phyloP scores from a whole-genome alignment of 2,797 vertebrate genomes.

The Holocentrus rufus region DNA sequence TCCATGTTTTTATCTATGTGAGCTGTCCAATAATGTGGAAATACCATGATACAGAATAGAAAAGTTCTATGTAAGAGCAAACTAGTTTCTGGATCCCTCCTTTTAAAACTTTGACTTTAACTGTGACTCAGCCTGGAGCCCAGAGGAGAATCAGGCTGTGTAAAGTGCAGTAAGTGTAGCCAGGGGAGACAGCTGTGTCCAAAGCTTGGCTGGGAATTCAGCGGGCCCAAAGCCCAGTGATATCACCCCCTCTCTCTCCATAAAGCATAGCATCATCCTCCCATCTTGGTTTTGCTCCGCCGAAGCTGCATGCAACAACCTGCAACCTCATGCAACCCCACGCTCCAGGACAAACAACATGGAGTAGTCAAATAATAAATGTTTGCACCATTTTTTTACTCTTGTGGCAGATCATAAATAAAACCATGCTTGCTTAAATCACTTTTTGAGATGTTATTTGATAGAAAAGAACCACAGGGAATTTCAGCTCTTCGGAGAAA shows the following conservation, averaged over 20 bases:
- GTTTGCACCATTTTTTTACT: too few relatives aligned
- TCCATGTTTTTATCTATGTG: too few relatives aligned
- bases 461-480: too few relatives aligned
- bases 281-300: background rate
- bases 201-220: slow-evolving; percentile 11
- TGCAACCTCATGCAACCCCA: background rate
- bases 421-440: too few relatives aligned
- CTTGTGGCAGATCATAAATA: too few relatives aligned
- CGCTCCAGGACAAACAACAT: background rate
- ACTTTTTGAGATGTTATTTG: too few relatives aligned
- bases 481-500: too few relatives aligned
- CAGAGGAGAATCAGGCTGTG: slow-evolving; percentile 20
- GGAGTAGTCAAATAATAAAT: background rate
- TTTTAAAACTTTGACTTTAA: background rate
- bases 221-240: slow-evolving; percentile 28
- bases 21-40: too few relatives aligned
- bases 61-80: background rate
- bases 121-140: slow-evolving; percentile 2
- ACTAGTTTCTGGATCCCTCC: background rate
- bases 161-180: slow-evolving; percentile 1
- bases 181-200: slow-evolving; percentile 51
- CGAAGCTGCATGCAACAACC: slow-evolving; percentile 16
- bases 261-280: background rate
- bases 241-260: slow-evolving; percentile 13
- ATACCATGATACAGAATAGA: background rate